phyloP scores from a whole-genome alignment of 2,113 vertebrate genomes.

The Anolis carolinensis region DNA sequence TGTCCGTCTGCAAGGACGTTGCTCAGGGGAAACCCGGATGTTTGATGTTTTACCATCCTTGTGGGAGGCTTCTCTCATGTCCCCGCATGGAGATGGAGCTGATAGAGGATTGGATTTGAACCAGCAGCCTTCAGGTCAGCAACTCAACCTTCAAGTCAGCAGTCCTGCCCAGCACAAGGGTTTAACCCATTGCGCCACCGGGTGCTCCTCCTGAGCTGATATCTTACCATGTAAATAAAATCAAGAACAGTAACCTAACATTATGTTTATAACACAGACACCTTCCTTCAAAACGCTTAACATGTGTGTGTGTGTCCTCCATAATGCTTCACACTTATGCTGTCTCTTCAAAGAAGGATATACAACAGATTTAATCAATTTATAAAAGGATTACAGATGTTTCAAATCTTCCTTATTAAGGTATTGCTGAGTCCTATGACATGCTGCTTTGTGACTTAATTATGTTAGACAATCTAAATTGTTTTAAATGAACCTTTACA shows the following conservation, averaged over 20 bases:
- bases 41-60: no score
- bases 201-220: no score
- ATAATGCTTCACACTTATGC: conserved; percentile 15
- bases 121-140: no score
- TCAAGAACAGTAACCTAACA: neutral
- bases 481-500: conserved; percentile 61
- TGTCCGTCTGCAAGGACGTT: no score
- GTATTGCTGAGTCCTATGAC: conserved; percentile 43
- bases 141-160: no score
- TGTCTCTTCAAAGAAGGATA: conserved; percentile 23
- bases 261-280: neutral
- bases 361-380: conserved; percentile 14
- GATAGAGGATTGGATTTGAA: no score
- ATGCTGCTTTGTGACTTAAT: conserved; percentile 58
- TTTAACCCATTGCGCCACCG: no score
- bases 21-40: no score
- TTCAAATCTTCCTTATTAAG: conserved; percentile 50
- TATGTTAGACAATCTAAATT: conserved; percentile 62
- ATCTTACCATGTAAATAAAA: neutral
- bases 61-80: no score
- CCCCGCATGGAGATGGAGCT: no score
- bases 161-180: no score
- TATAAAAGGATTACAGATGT: conserved; percentile 50
- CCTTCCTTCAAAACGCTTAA: conserved; percentile 24
- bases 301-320: conserved; percentile 17